phyloP scores from a whole-genome alignment of 2,797 vertebrate species.

The Pipistrellus pygmaeus region DNA sequence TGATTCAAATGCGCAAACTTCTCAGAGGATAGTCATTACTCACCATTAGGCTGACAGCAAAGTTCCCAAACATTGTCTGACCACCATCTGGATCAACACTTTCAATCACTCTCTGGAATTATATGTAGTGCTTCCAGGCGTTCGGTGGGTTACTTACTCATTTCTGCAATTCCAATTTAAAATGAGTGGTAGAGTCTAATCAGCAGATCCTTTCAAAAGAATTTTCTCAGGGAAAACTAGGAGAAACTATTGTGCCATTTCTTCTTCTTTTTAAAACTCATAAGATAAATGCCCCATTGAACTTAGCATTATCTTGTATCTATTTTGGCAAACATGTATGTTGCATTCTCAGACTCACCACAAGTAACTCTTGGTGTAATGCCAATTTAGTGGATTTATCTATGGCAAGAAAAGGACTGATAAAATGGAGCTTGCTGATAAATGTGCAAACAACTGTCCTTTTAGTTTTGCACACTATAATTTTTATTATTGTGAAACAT shows the following conservation, averaged over 20 bases:
- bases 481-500: constrained; percentile 28
- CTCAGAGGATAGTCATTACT: constrained; percentile 47
- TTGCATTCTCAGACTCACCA: constrained; percentile 71
- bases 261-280: constrained; percentile 35
- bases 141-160: constrained; percentile 25
- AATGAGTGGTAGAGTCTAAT: constrained; percentile 42
- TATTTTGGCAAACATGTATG: constrained; percentile 48
- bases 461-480: constrained; percentile 33
- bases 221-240: constrained; percentile 35
- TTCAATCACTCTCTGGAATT: constrained; percentile 63
- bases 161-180: constrained; percentile 53
- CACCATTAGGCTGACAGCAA: constrained; percentile 43
- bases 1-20: constrained; percentile 45
- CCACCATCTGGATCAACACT: constrained; percentile 49
- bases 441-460: not conserved
- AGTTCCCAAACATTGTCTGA: constrained; percentile 44
- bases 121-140: constrained; percentile 55
- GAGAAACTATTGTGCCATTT: constrained; percentile 48
- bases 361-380: constrained; percentile 71
- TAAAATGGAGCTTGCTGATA: constrained; percentile 56
- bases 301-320: constrained; percentile 53
- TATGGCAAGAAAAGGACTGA: constrained; percentile 44
- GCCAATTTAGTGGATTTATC: constrained; percentile 74
- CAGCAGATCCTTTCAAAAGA: constrained; percentile 5
- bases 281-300: constrained; percentile 72